Evolutionary conservation across 2,888 invertebrate species (phyloP).

Genomic region (Tuberolachnus salignus): DNA sequence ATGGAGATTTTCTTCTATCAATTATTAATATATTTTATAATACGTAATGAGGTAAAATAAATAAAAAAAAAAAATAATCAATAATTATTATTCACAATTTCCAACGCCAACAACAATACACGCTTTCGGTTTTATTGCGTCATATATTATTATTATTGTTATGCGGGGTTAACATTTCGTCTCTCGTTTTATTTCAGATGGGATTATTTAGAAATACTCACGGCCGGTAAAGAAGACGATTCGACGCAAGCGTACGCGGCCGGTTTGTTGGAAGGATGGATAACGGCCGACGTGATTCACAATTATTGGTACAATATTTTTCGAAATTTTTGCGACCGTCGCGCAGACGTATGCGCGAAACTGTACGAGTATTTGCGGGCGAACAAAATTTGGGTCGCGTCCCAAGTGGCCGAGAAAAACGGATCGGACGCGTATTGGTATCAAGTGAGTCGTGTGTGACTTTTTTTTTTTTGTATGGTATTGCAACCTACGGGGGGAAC

Average conservation of each 20-base stretch:
- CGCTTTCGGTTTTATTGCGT: too few species aligned
- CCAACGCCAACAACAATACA: too few species aligned
- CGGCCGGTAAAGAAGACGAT: slow-evolving; percentile 65
- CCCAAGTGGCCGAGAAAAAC: slow-evolving; percentile 65
- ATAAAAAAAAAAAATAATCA: too few species aligned
- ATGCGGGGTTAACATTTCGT: too few species aligned
- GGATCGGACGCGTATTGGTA: slow-evolving; percentile 78
- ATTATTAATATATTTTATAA: too few species aligned
- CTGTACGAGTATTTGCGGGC: slow-evolving; percentile 70
- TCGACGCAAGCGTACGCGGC: slow-evolving; percentile 81
- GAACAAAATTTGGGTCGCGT: slow-evolving; percentile 70
- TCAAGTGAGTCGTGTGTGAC: slow-evolving; percentile 69
- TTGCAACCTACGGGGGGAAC: too few species aligned
- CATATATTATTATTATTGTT: too few species aligned
- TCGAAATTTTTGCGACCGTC: slow-evolving; percentile 65
- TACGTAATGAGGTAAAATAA: too few species aligned
- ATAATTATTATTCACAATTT: too few species aligned
- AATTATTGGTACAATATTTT: slow-evolving; percentile 78
- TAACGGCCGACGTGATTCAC: slow-evolving; percentile 80
- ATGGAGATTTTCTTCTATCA: too few species aligned
- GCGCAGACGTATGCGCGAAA: slow-evolving; percentile 70
- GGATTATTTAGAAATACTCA: slow-evolving; percentile 69
- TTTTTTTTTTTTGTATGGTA: too few species aligned
- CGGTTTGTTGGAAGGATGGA: slow-evolving; percentile 80
- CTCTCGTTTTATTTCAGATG: slow-evolving; percentile 64